These are phyloP conservation scores for Thymelicus acteon DNA, from an alignment of 2,888 invertebrate genomes.

Conservation along the genomic window DNA sequence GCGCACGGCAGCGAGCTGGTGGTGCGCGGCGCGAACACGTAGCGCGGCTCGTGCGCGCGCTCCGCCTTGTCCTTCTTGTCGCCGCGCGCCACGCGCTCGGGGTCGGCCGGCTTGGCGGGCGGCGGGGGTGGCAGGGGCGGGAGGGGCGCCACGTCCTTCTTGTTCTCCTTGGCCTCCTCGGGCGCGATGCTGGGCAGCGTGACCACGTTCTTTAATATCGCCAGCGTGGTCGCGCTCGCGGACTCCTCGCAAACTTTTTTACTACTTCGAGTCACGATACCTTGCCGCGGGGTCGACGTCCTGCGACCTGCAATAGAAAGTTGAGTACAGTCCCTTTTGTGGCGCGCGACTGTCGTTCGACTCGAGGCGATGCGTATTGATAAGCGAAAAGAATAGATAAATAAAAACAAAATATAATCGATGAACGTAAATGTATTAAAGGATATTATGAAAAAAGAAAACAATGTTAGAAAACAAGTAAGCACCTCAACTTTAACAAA, in stretches of 20 bases:
- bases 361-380: constrained; percentile 31
- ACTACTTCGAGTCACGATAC: constrained; percentile 72
- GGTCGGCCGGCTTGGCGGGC: constrained; percentile 34
- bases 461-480: constrained; percentile 35
- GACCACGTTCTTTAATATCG: constrained; percentile 71
- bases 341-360: constrained; percentile 32
- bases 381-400: constrained; percentile 39
- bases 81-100: constrained; percentile 30
- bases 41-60: constrained; percentile 49
- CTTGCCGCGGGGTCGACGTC: constrained; percentile 57
- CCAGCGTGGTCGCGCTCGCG: constrained; percentile 63
- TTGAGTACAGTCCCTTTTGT: constrained; percentile 62
- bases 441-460: constrained; percentile 33
- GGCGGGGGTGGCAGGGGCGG: constrained; percentile 38
- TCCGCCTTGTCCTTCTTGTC: constrained; percentile 10
- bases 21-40: constrained; percentile 60
- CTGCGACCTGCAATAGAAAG: constrained; percentile 73
- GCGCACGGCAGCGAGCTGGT: constrained; percentile 67
- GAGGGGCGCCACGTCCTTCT: constrained; percentile 35
- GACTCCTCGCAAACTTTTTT: constrained; percentile 66
- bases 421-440: constrained; percentile 41
- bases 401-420: constrained; percentile 45
- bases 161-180: constrained; percentile 44
- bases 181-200: constrained; percentile 30
- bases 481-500: constrained; percentile 38